Base-by-base conservation (phyloP, 2,797 vertebrate species). In the Megalops cyprinoides region DNA sequence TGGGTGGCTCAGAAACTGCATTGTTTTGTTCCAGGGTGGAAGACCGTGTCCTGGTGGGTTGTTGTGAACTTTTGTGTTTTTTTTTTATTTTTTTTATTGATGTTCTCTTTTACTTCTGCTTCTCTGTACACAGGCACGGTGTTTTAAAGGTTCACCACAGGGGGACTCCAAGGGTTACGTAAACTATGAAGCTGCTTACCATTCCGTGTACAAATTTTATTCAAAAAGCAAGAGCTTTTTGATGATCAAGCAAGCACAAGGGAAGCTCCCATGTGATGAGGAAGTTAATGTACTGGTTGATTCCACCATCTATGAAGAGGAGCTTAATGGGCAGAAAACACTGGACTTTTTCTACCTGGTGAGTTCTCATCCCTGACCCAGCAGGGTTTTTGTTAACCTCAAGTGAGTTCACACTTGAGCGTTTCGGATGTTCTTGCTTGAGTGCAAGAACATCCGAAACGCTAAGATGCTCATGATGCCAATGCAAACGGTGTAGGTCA, bases 141-240 rank as follows among this genome's bases (percentile, higher is more conserved):
- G 65, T 69, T 6, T 5, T 23, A 20, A 9, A 8, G 34, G 23
- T 4, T 2, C 23, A 37, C 18, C 58, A 4, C 46, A 4, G 46
- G 46, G 48, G 10, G 46, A n/a, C n/a, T n/a, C n/a, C n/a, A n/a
- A n/a, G n/a, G n/a, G n/a, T n/a, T n/a, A n/a, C n/a, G n/a, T n/a
- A n/a, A n/a, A n/a, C n/a, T n/a, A n/a, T n/a, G n/a, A n/a, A n/a
- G n/a, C 0, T 15, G 60, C 31, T 31, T 2, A 4, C 31, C 31
- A 65, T 65, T 34, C 12, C 0, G 71, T 89, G 18, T 14, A 0
- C 0, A 82, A 84, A 0, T 96, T 97, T 86, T 95, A 96, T 89
- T 97, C 97, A 44, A 86, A 89, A 58, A 96, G 94, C 78, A 92
- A 76, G 1, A 97, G 96, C 81, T 97, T 96, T 78, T 20, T 97